Conservation (phyloP, 2,113 vertebrate species). For the Indicator indicator region DNA sequence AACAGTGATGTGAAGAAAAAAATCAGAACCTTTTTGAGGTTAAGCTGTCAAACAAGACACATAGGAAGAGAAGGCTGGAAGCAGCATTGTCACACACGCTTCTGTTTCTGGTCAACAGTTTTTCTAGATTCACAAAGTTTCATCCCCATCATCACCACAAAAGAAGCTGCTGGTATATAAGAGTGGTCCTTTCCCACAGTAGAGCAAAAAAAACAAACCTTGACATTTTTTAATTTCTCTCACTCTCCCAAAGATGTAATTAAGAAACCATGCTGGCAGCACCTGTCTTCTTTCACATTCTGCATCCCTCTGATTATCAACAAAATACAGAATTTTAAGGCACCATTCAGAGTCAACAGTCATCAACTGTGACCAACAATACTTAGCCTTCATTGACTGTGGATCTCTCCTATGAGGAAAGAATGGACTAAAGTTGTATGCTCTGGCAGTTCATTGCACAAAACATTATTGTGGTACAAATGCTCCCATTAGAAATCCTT, state of each 20-base stretch:
- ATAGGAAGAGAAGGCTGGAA: neutral
- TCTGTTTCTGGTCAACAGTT: neutral
- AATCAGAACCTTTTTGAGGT: neutral
- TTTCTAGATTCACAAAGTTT: neutral
- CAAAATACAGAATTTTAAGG: neutral
- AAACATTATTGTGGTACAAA: neutral
- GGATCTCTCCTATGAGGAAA: neutral
- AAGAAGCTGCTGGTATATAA: neutral
- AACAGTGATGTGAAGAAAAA: neutral
- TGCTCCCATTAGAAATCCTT: neutral
- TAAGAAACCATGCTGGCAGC: neutral
- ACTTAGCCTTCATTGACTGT: neutral
- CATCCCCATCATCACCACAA: neutral
- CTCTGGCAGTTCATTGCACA: neutral
- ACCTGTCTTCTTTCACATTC: neutral
- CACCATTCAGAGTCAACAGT: neutral
- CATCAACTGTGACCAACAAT: neutral
- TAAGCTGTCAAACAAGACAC: neutral
- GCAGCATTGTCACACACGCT: neutral
- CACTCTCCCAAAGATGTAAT: neutral
- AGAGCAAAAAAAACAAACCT: constrained; percentile 17
- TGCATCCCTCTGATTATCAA: neutral
- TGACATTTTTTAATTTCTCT: neutral
- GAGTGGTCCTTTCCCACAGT: neutral
- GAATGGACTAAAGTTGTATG: neutral